These are phyloP conservation scores for Chaetogeoica ovagalla DNA, from an alignment of 2,888 invertebrate species.

Conservation along the genomic window DNA sequence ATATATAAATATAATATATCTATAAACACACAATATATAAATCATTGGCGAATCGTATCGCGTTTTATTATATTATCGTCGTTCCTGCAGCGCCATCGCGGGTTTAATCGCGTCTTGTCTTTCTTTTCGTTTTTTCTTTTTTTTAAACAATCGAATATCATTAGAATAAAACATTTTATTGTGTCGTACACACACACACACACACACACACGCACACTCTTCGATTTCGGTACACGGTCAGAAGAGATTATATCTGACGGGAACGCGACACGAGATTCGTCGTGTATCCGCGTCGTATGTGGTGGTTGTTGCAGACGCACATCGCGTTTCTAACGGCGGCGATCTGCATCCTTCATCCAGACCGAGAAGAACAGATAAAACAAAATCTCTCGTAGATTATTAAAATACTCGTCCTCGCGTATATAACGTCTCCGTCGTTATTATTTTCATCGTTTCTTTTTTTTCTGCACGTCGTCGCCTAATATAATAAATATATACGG, in stretches of 20 bases:
- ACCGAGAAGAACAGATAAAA: constrained; percentile 18
- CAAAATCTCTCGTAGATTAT: background rate
- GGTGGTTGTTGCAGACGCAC: background rate
- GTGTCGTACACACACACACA: background rate
- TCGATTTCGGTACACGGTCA: background rate
- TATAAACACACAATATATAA: no score
- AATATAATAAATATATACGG: no score
- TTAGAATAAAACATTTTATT: constrained; percentile 32
- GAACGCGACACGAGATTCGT: constrained; percentile 25
- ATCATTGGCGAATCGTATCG: constrained; percentile 45
- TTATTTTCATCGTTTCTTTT: background rate
- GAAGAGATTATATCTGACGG: constrained; percentile 34
- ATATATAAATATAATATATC: background rate
- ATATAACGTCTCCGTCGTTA: background rate
- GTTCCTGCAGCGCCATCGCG: background rate
- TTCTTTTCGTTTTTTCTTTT: constrained; percentile 20
- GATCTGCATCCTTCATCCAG: constrained; percentile 26
- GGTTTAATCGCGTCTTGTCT: constrained; percentile 30
- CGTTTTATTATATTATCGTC: constrained; percentile 23
- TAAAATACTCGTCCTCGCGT: constrained; percentile 5
- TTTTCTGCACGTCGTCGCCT: no score
- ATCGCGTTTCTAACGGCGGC: background rate
- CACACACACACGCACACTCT: background rate
- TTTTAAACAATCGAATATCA: constrained; percentile 36
- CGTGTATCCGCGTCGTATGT: background rate